Base-by-base conservation (phyloP, 2,888 invertebrate genomes). In the Halocaridina rubra region DNA sequence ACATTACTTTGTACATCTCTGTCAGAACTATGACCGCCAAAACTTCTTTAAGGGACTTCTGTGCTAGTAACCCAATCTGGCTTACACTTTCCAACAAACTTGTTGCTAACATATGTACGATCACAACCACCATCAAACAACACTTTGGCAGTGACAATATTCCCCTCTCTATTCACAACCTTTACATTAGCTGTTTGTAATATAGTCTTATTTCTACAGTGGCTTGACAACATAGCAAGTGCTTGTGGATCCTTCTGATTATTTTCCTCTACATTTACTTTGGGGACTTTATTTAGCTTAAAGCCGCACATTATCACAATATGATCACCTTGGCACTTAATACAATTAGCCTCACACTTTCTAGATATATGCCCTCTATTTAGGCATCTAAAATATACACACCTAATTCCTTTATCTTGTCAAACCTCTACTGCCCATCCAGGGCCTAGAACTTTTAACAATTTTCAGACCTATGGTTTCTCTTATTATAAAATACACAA, bases 61-160 rank as follows among this genome's bases (percentile, higher is more conserved):
- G 59, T 59, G 4, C 8, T 59, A 16, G 22, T 59, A 3, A 59
- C 29, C 76, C 76, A 57, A 2, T 59, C 16, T 1, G 76, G 76
- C n/a, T 76, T 57, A 5, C 76, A 59, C 59, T 30, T 59, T 0
- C 10, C 16, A 0, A 76, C 76, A 76, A 53, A 76, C 30, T 29
- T 76, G 8, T 76, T 59, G 24, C 30, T 76, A 19, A 76, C 30
- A 30, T 76, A 76, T 0, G 30, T 1, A 0, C 30, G 1, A 5
- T 76, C 76, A 76, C 76, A 76, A 30, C 29, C 57, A 59, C 8
- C 59, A 19, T 76, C 76, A 76, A 76, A 76, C 30, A 59, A 19
- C 32, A 76, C 3, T 16, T 19, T 76, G 29, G 29, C 59, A 59
- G n/a, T 16, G 0, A 30, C 0, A 76, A 76, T 30, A 3, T 76